phyloP scores from a whole-genome alignment of 2,888 invertebrate genomes.

The Linnaemya vulpina region DNA sequence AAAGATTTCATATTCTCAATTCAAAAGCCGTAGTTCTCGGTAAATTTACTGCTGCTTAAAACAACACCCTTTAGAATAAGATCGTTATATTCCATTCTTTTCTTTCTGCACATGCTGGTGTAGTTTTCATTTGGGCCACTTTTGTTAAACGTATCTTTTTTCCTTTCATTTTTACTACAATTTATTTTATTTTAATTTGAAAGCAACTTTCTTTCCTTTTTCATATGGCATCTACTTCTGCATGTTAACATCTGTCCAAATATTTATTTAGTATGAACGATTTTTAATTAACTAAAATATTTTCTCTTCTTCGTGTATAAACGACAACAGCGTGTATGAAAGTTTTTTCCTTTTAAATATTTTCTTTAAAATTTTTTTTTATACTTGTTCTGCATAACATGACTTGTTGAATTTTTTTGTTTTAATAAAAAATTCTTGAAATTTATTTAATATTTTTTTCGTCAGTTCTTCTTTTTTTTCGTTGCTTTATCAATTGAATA shows the following conservation, averaged over 20 bases:
- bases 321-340: not conserved
- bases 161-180: not conserved
- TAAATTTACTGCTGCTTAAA: no score
- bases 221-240: slow-evolving; percentile 33
- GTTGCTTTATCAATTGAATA: slow-evolving; percentile 63
- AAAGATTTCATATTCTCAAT: no score
- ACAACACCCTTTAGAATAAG: no score
- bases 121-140: not conserved
- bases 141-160: not conserved
- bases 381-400: slow-evolving; percentile 3
- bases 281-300: slow-evolving; percentile 71
- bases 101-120: no score
- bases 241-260: slow-evolving; percentile 67
- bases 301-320: slow-evolving; percentile 36
- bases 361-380: not conserved
- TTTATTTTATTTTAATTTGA: slow-evolving; percentile 52
- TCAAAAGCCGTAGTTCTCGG: no score
- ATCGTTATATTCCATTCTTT: no score
- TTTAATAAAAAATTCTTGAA: not conserved
- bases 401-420: slow-evolving; percentile 48
- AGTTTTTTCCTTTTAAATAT: not conserved
- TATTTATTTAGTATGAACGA: slow-evolving; percentile 67
- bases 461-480: slow-evolving; percentile 8
- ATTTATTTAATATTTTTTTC: slow-evolving; percentile 29
- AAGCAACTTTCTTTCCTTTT: slow-evolving; percentile 22